Conservation (phyloP, 2,888 invertebrate species). For the Anticlea derivata region DNA sequence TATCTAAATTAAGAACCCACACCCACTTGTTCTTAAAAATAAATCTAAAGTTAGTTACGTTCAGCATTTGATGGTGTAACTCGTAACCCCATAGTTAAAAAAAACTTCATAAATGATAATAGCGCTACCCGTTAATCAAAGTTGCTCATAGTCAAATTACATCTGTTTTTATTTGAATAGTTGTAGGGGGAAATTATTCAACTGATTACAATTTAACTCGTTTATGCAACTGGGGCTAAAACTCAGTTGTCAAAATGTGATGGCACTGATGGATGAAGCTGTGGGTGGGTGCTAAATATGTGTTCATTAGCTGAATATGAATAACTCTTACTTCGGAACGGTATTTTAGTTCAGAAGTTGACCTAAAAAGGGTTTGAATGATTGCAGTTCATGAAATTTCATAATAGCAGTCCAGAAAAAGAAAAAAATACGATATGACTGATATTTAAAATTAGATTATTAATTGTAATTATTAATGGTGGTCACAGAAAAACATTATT, state of each 20-base stretch:
- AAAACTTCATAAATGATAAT: too few species aligned
- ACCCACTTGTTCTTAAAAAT: slow-evolving; percentile 7
- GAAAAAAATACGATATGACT: too few species aligned
- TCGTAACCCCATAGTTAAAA: too few species aligned
- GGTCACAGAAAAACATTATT: too few species aligned
- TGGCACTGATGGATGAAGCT: slow-evolving; percentile 20
- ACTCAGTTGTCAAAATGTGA: slow-evolving; percentile 16
- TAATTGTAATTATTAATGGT: too few species aligned
- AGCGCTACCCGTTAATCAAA: too few species aligned
- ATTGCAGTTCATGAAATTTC: not conserved
- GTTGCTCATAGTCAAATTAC: too few species aligned
- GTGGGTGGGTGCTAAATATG: slow-evolving; percentile 27
- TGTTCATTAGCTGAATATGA: slow-evolving; percentile 23
- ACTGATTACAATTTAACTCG: not conserved
- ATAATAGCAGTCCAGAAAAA: slow-evolving; percentile 1
- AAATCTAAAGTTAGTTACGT: not conserved
- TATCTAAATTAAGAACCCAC: slow-evolving; percentile 50
- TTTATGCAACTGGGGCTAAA: slow-evolving; percentile 1
- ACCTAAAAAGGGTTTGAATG: not conserved
- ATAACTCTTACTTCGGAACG: slow-evolving; percentile 12
- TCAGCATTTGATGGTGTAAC: too few species aligned
- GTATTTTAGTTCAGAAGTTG: slow-evolving; percentile 8
- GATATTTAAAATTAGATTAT: too few species aligned
- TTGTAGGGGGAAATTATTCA: not conserved
- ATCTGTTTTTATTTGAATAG: too few species aligned